These are phyloP conservation scores for Tympanuchus pallidicinctus DNA, from an alignment of 2,113 vertebrate species.

Conservation along the genomic window DNA sequence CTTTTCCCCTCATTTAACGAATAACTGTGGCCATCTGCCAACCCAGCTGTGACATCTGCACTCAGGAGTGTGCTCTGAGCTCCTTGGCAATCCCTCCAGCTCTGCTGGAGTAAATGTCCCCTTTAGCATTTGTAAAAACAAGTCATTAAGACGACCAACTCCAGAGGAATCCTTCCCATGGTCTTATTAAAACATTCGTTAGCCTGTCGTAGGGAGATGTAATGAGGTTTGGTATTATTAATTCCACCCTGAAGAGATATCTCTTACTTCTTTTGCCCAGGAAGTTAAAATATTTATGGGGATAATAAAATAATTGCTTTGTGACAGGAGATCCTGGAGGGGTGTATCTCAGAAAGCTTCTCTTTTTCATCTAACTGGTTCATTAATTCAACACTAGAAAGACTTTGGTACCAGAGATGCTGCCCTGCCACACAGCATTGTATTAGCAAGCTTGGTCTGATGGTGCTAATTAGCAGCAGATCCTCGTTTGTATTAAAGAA, in stretches of 20 bases:
- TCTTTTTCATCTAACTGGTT: not conserved
- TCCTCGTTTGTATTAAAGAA: not conserved
- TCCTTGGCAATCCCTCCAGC: not conserved
- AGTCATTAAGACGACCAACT: slow-evolving; percentile 13
- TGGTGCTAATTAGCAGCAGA: not conserved
- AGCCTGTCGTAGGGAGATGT: slow-evolving; percentile 49
- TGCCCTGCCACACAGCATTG: not conserved
- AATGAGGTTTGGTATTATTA: slow-evolving; percentile 56
- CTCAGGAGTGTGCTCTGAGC: not conserved
- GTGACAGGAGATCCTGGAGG: not conserved
- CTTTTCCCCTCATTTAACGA: not conserved
- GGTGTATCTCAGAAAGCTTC: not conserved
- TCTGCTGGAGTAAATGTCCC: not conserved
- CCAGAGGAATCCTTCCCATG: slow-evolving; percentile 16
- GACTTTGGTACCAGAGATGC: not conserved
- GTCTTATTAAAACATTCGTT: slow-evolving; percentile 65
- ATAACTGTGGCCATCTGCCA: not conserved
- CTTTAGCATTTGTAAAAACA: not conserved
- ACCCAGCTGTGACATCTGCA: not conserved
- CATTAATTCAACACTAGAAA: not conserved
- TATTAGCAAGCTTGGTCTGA: not conserved
- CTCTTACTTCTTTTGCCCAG: slow-evolving; percentile 22
- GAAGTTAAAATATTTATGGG: slow-evolving; percentile 67
- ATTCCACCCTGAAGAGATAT: slow-evolving; percentile 47
- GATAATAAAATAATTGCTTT: slow-evolving; percentile 35